phyloP scores from a whole-genome alignment of 2,113 vertebrate species.

The Channa argus region DNA sequence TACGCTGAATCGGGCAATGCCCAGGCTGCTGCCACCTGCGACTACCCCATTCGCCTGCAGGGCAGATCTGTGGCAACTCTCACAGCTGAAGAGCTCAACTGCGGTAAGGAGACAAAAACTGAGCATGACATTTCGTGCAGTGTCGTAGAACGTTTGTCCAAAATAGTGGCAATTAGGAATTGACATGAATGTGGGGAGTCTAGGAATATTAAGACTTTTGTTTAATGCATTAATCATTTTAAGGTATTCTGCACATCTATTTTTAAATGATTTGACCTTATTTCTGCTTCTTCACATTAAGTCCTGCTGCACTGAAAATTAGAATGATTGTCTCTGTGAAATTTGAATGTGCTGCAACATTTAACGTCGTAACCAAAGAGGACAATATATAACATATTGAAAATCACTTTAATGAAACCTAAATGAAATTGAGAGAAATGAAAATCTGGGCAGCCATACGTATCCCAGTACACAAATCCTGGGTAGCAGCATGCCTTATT shows the following conservation, averaged over 20 bases:
- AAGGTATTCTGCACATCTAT: background rate
- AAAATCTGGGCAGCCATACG: background rate
- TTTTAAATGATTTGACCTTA: background rate
- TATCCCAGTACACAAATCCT: no score
- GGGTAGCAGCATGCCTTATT: background rate
- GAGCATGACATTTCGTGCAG: background rate
- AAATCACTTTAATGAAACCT: background rate
- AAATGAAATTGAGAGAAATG: background rate
- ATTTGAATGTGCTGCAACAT: background rate
- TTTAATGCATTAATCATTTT: background rate
- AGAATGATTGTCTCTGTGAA: background rate
- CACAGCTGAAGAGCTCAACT: conserved; percentile 94
- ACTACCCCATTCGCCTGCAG: conserved; percentile 91
- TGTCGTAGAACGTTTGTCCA: background rate
- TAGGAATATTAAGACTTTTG: background rate
- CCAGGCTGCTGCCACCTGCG: conserved; percentile 96
- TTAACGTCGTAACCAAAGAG: background rate
- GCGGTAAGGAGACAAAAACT: conserved; percentile 82
- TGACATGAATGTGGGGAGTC: background rate
- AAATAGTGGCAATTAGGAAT: background rate
- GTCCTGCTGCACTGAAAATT: background rate
- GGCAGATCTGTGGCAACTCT: conserved; percentile 95
- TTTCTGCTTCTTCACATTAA: background rate
- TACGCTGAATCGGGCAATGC: conserved; percentile 94
- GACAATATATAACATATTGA: background rate